Conservation (phyloP, 2,113 vertebrate genomes). For the Corythaeola cristata region DNA sequence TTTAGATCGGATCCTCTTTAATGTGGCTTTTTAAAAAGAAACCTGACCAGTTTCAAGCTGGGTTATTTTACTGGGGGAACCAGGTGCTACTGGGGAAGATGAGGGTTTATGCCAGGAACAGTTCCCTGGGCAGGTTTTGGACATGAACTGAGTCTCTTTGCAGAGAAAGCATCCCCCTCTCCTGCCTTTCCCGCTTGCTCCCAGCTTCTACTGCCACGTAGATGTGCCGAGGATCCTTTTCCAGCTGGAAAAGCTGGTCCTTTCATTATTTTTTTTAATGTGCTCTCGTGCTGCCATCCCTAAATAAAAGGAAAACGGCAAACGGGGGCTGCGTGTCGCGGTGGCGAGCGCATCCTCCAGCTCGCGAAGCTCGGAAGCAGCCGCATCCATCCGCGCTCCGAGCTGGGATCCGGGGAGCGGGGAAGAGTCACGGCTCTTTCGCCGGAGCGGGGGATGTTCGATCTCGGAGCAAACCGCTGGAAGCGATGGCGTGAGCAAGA, state of each 20-base stretch:
- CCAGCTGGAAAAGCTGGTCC: neutral
- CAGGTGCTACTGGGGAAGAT: neutral
- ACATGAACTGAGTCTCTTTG: neutral
- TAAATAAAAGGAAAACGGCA: neutral
- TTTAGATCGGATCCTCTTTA: neutral
- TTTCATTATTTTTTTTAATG: neutral
- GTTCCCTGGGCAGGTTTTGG: conserved; percentile 25
- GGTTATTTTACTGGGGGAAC: neutral
- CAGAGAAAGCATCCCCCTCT: neutral
- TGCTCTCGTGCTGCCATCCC: neutral
- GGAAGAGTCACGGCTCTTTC: neutral
- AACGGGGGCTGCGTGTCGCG: neutral
- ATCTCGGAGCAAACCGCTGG: neutral
- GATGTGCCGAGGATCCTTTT: neutral
- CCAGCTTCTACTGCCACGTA: neutral
- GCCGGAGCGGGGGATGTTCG: neutral
- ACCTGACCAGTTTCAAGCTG: neutral
- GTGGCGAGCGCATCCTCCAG: rapidly evolving
- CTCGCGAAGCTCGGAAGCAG: neutral
- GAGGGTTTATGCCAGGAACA: rapidly evolving
- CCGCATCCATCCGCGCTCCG: rapidly evolving
- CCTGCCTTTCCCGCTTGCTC: neutral
- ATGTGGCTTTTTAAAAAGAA: neutral
- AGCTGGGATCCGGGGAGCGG: neutral
- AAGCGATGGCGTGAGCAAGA: neutral